Evolutionary conservation across 2,888 invertebrate genomes (phyloP), one percentile per base, ranked within the genome.

Genomic region (Scaptomyza reducta): DNA sequence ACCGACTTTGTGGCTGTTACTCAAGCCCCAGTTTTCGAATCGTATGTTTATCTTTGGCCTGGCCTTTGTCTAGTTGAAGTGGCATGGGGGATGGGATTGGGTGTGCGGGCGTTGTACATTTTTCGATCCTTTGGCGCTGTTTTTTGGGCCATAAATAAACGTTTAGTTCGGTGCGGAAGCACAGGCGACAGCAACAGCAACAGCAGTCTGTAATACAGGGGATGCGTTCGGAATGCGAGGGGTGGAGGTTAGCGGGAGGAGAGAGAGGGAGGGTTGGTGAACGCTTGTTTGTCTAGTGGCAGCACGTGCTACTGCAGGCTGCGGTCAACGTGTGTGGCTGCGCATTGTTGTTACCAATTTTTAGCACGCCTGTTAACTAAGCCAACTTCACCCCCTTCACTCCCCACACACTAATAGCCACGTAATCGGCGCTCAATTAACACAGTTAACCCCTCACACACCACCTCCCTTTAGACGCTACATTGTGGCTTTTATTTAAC

Each of bases 81-180:
- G 84, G 69, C 64, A 13, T 7, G 35, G 16, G 16, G 10, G 9
- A 3, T 31, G 22, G 22, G 22, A n/a, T 31, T 31, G 33, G 18
- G 16, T 10, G 51, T 4, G 58, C 6, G 54, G 64, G 42, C 46
- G 33, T 54, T 47, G 57, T 55, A 47, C 40, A 60, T 73, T 40
- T 49, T 75, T 77, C 75, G 70, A 77, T 77, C 87, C 82, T 86
- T 81, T 84, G 86, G 79, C 86, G 86, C 81, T 88, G 71, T 75
- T 77, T 75, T 75, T 77, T 70, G 70, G 56, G 84, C 82, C 61
- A 88, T 89, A 88, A 88, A 88, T 88, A 88, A 89, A 89, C 85
- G 87, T 88, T 87, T 87, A 85, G 89, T 75, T 74, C n/a, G 72
- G 68, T 74, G 79, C 86, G 87, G 87, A 88, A 86, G 73, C 71